Evolutionary conservation across 2,797 vertebrate species (phyloP).

Genomic region (Agapornis canus): DNA sequence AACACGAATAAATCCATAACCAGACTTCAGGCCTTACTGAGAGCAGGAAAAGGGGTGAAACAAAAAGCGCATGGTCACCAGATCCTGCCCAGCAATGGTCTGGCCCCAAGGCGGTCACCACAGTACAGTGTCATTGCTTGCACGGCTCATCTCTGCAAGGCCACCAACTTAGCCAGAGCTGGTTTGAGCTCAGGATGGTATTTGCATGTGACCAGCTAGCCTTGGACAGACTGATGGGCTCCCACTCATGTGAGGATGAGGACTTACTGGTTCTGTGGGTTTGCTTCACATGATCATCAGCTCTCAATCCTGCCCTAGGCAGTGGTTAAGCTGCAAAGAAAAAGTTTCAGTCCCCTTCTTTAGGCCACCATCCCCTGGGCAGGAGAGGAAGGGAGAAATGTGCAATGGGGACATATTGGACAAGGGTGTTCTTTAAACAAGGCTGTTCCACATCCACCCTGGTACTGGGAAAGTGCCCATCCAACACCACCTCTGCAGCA

Average conservation of each 20-base stretch:
- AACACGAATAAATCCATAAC: neutral
- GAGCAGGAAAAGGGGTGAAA: neutral
- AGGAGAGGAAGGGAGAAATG: neutral
- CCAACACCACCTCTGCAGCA: fast-evolving
- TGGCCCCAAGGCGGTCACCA: neutral
- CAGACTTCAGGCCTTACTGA: neutral
- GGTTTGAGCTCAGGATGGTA: neutral
- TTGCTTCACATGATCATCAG: neutral
- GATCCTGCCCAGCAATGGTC: neutral
- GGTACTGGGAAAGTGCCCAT: too few relatives aligned
- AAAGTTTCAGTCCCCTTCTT: neutral
- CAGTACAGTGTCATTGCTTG: fast-evolving
- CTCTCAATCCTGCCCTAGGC: neutral
- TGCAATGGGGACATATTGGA: fast-evolving
- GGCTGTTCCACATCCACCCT: neutral
- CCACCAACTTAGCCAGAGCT: neutral
- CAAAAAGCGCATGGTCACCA: fast-evolving
- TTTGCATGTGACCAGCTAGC: neutral
- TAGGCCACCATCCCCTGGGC: neutral
- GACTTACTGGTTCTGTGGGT: neutral
- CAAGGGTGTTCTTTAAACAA: neutral
- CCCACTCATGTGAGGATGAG: neutral
- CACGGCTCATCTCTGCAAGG: neutral
- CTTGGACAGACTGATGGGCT: neutral
- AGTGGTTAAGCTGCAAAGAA: neutral